phyloP scores from a whole-genome alignment of 92 coral and sea anemone genomes.

The Scolanthus callimorphus region DNA sequence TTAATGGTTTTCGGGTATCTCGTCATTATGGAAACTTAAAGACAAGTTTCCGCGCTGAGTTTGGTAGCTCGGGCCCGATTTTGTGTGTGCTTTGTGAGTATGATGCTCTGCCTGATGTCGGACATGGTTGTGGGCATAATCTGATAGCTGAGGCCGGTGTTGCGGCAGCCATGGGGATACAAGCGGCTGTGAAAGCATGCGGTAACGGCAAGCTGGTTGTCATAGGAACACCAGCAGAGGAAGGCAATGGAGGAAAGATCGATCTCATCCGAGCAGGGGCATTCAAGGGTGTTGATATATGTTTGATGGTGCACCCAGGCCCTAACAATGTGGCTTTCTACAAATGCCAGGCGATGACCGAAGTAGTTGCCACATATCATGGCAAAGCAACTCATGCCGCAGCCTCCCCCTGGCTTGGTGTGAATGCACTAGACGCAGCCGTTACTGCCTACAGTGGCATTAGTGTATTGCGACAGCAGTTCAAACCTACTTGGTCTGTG shows the following conservation, averaged over 20 bases:
- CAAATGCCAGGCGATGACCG: slow-evolving; percentile 44
- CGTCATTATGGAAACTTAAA: slow-evolving; percentile 40
- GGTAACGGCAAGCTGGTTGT: slow-evolving; percentile 34
- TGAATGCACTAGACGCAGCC: slow-evolving; percentile 92
- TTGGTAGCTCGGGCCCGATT: slow-evolving; percentile 49
- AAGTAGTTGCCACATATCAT: slow-evolving; percentile 55
- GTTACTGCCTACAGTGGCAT: slow-evolving; percentile 82
- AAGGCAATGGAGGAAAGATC: slow-evolving; percentile 84
- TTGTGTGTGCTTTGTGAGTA: slow-evolving; percentile 81
- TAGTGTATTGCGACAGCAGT: slow-evolving; percentile 81
- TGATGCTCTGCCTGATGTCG: slow-evolving; percentile 90
- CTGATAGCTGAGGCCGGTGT: slow-evolving; percentile 85
- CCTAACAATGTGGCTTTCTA: slow-evolving; percentile 81
- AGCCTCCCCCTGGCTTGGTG: slow-evolving; percentile 57
- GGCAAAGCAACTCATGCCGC: slow-evolving; percentile 74
- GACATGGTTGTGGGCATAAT: slow-evolving; percentile 96
- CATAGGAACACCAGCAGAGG: slow-evolving; percentile 95
- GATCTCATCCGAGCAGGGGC: slow-evolving; percentile 71
- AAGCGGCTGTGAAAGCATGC: slow-evolving; percentile 13
- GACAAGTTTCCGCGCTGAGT: slow-evolving; percentile 67
- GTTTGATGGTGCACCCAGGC: slow-evolving; percentile 88
- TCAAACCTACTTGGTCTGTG: slow-evolving; percentile 90
- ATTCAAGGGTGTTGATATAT: slow-evolving; percentile 74
- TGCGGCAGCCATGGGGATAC: slow-evolving; percentile 27
- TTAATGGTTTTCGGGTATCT: slow-evolving; percentile 60